Evolutionary conservation across 1,140 invertebrate species (phyloP).

Genomic region (Drosophila jambulina): DNA sequence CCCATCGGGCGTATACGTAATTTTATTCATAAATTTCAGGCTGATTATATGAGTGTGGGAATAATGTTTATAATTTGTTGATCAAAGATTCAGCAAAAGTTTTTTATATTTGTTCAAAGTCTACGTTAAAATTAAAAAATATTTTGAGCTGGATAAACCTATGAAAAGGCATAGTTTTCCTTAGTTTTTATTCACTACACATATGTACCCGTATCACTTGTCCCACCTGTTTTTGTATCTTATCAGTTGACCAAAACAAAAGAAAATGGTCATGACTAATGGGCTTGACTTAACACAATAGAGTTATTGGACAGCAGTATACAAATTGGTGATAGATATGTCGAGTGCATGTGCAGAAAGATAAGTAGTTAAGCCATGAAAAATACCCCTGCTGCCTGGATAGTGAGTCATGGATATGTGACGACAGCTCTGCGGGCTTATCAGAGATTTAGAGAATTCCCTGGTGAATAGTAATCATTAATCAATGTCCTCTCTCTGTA

Average conservation of each 20-base stretch:
- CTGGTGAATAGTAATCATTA: not conserved
- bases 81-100: too few relatives aligned
- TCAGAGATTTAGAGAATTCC: constrained; percentile 12
- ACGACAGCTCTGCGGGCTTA: constrained; percentile 2
- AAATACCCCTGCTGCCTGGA: not conserved
- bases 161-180: not conserved
- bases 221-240: constrained; percentile 3
- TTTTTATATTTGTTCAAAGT: not conserved
- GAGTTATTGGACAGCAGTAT: constrained; percentile 20
- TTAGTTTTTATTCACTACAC: not conserved
- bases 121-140: not conserved
- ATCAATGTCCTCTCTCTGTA: constrained; percentile 43
- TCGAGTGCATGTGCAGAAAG: constrained; percentile 14
- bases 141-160: not conserved
- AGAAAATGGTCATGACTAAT: constrained; percentile 40
- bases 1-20: constrained; percentile 19
- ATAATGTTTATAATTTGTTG: not conserved
- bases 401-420: constrained; percentile 29
- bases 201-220: not conserved
- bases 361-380: constrained; percentile 1
- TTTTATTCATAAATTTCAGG: constrained; percentile 3
- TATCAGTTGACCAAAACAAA: constrained; percentile 40
- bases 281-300: constrained; percentile 35
- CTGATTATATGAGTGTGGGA: not conserved
- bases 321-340: constrained; percentile 28